These are phyloP conservation scores for Meandrina meandrites DNA, from an alignment of 92 coral and sea anemone genomes.

Conservation along the genomic window DNA sequence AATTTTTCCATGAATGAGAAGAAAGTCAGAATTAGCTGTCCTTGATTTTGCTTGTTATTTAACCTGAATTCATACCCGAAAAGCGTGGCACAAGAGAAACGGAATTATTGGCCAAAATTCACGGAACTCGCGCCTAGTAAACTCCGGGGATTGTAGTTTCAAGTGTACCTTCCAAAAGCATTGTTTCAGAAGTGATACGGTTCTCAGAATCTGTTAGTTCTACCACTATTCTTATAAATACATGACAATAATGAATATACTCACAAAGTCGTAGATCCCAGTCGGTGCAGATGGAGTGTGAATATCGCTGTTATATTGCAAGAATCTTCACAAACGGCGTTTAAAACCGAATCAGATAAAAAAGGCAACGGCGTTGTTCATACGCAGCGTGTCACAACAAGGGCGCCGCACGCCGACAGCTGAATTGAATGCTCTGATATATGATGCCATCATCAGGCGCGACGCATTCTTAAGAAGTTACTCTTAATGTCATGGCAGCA, in stretches of 20 bases:
- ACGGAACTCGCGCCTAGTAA: background rate
- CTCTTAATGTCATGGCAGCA: background rate
- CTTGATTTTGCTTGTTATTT: background rate
- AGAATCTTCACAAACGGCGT: background rate
- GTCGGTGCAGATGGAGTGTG: background rate
- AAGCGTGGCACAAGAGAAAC: background rate
- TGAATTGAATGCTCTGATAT: background rate
- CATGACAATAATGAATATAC: background rate
- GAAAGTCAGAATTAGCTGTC: background rate
- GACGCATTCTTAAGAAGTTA: background rate
- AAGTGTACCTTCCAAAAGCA: background rate
- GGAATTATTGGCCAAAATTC: background rate
- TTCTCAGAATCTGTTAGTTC: too few relatives aligned
- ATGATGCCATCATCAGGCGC: background rate
- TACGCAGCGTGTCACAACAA: too few relatives aligned
- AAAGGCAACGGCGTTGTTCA: too few relatives aligned
- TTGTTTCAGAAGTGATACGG: background rate
- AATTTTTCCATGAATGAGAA: too few relatives aligned
- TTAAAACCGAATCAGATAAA: too few relatives aligned
- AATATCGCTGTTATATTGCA: background rate
- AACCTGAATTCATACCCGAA: too few relatives aligned
- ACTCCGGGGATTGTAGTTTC: background rate
- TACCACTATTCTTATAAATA: background rate
- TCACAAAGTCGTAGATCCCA: background rate
- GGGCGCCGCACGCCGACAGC: background rate